Evolutionary conservation across 2,797 vertebrate genomes (phyloP), one percentile per base, ranked within the genome.

Genomic region (Remorina albescens): DNA sequence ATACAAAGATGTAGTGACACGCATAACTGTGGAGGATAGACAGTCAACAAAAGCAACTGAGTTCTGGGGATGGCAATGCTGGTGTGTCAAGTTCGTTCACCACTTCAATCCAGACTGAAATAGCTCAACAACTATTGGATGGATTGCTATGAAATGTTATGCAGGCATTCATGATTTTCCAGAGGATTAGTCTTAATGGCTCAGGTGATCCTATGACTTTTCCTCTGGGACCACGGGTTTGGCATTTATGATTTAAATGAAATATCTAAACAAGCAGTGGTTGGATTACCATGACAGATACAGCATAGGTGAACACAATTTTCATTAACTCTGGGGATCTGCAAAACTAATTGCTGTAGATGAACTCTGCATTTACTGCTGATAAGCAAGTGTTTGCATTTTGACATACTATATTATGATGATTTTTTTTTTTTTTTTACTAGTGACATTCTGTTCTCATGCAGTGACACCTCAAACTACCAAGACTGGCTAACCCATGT

Each of bases 401-500:
- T 47, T 10, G 26, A 13, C 23, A 30, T 18, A 7, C 13, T 53
- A 30, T 28, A 30, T 7, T 54, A 26, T 18, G 8, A 6, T 28
- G 8, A 32, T 44, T 49, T n/a, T 44, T 26, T 23, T 36, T 47
- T 53, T 28, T 32, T 49, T 30, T 28, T 57, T 71, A 25, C 53
- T 12, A n/a, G 36, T 54, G 46, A 54, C 18, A 68, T 36, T 73
- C 41, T 41, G 21, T 26, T 72, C 32, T 50, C 41, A 54, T 42
- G 62, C 68, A 80, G 71, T 67, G 72, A 80, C 73, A 78, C 80
- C 39, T 79, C 15, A 63, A 78, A 71, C 67, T 53, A 59, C 57
- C 42, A 10, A 39, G 66, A 83, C 41, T 86, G 87, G 83, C 77
- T 70, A 61, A 64, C 73, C 76, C 82, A 46, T 91, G 67, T 71